Evolutionary conservation across 2,888 invertebrate genomes (phyloP).

Genomic region (Trissolcus japonicus): DNA sequence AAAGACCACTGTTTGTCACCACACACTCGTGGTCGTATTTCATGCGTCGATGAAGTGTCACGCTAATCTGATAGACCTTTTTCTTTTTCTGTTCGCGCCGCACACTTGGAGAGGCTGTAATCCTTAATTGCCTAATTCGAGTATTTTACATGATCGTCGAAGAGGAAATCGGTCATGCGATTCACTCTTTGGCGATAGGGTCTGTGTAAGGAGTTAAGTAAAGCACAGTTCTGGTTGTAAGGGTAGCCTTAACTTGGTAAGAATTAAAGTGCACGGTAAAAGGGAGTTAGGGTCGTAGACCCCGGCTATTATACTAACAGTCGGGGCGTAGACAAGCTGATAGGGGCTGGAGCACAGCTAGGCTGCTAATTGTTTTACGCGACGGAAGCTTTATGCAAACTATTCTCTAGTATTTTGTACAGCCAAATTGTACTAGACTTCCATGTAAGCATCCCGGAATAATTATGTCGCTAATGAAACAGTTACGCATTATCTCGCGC

Average conservation of each 20-base stretch:
- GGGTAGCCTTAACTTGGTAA: slow-evolving; percentile 69
- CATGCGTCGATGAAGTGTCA: slow-evolving; percentile 61
- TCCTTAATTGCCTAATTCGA: slow-evolving; percentile 34
- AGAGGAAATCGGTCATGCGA: slow-evolving; percentile 53
- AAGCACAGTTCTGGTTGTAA: slow-evolving; percentile 53
- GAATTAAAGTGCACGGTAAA: slow-evolving; percentile 70
- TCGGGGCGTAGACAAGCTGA: slow-evolving; percentile 72
- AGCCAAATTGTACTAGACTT: slow-evolving; percentile 48
- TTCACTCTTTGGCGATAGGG: slow-evolving; percentile 45
- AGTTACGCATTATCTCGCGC: slow-evolving; percentile 33
- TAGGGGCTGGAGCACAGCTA: slow-evolving; percentile 62
- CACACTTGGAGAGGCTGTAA: slow-evolving; percentile 15
- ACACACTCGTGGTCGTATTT: slow-evolving; percentile 57
- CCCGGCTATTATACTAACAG: slow-evolving; percentile 73
- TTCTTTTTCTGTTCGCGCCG: neutral
- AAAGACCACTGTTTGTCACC: slow-evolving; percentile 69
- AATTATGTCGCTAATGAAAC: slow-evolving; percentile 47
- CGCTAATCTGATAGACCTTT: slow-evolving; percentile 25
- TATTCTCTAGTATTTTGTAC: slow-evolving; percentile 57
- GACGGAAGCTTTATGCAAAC: slow-evolving; percentile 61
- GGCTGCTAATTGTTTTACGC: slow-evolving; percentile 72
- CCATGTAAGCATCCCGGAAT: slow-evolving; percentile 41
- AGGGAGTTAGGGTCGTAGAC: slow-evolving; percentile 68
- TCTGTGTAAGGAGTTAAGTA: slow-evolving; percentile 54
- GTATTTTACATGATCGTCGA: slow-evolving; percentile 27